Evolutionary conservation across 1,140 invertebrate species (phyloP), one percentile per base, ranked within the genome.

Genomic region (Drosophila nebulosa): DNA sequence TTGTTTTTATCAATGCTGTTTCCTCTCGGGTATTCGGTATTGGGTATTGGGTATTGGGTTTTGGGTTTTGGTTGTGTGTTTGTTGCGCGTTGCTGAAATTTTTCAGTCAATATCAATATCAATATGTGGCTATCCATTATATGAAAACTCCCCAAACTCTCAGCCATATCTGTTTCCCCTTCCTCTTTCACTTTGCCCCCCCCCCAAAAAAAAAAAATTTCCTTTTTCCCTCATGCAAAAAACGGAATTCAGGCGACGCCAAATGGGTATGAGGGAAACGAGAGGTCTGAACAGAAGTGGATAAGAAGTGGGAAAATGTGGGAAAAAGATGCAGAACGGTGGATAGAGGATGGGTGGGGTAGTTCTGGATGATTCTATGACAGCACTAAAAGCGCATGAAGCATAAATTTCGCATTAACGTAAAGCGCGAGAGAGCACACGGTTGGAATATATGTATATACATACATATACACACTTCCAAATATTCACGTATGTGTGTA

Each of bases 401-500:
- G 78, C 78, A 80, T 80, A 80, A 80, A 80, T 80, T 80, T 80
- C 78, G 72, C 78, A 80, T 80, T 80, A 80, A 76, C 78, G 72
- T 80, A 71, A 79, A 79, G 69, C 63, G 76, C 69, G 76, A 78
- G 36, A 74, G 61, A 64, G 21, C 16, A 58, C 18, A 39, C 30
- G 52, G 26, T 4, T 32, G 27, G 26, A 73, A 73, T 73, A 73
- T 78, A 78, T 68, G 79, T 79, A 69, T 56, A 56, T 3, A 36
- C 6, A 18, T 3, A 36, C n/a, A 30, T 18, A 55, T 14, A 36
- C 61, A 58, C 14, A 27, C 51, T n/a, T n/a, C 35, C 58, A 16
- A 26, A 30, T 18, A 30, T 0, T 18, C 5, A 42, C 24, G 14
- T 65, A 39, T n/a, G 32, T 51, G 32, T 12, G 9, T 16, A 32